These are phyloP conservation scores for Chitala chitala DNA, from an alignment of 2,113 vertebrate species.

Conservation along the genomic window DNA sequence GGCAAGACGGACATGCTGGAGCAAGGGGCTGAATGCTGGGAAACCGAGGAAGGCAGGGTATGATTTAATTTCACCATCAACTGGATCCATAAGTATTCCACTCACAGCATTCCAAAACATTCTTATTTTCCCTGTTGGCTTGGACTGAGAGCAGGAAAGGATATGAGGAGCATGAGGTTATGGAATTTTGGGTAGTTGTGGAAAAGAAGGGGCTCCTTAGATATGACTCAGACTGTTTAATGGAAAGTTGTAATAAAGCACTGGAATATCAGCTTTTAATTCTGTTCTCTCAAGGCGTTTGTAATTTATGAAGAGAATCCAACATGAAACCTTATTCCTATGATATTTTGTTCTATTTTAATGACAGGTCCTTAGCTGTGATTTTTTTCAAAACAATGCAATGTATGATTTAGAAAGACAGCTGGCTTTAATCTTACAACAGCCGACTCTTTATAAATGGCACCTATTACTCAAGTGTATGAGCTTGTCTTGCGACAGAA, in stretches of 20 bases:
- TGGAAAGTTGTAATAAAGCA: constrained; percentile 9
- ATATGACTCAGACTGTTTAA: constrained; percentile 3
- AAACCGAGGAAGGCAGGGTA: neutral
- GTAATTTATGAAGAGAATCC: neutral
- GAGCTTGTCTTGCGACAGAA: neutral
- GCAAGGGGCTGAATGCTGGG: neutral
- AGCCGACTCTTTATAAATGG: neutral
- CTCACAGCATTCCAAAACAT: neutral
- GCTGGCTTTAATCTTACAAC: constrained; percentile 14
- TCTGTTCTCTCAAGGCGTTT: neutral
- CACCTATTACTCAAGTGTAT: neutral
- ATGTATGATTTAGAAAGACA: constrained; percentile 16
- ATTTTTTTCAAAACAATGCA: constrained; percentile 12
- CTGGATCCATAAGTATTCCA: neutral
- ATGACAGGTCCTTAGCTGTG: neutral
- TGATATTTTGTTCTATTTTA: neutral
- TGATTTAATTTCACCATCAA: constrained; percentile 20
- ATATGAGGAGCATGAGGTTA: neutral
- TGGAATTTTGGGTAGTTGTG: constrained; percentile 13
- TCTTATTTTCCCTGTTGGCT: neutral
- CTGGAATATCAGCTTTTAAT: neutral
- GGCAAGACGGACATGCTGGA: neutral
- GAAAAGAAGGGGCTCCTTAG: neutral
- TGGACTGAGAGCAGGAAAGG: neutral
- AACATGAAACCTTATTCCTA: neutral